phyloP scores from a whole-genome alignment of 2,888 invertebrate species.

The Cylloceria caligata region DNA sequence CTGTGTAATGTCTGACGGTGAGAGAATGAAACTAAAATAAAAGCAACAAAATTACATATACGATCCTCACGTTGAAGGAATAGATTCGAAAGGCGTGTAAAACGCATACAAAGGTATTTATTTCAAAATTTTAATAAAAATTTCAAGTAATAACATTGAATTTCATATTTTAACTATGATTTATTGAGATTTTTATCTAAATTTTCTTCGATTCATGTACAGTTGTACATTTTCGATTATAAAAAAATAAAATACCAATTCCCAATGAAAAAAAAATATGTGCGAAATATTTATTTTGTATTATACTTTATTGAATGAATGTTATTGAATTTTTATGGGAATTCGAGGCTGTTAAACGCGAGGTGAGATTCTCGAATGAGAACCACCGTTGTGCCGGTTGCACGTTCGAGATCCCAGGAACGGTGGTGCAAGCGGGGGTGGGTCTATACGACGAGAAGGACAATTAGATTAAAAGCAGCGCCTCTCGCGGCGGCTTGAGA shows the following conservation, averaged over 20 bases:
- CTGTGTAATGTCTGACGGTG: slow-evolving; percentile 56
- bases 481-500: slow-evolving; percentile 84
- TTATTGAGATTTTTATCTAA: no score
- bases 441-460: slow-evolving; percentile 77
- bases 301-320: no score
- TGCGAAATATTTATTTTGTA: no score
- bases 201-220: no score
- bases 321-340: neutral
- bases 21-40: slow-evolving; percentile 46
- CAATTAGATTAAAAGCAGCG: slow-evolving; percentile 85
- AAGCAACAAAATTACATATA: slow-evolving; percentile 29
- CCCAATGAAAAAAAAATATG: no score
- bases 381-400: slow-evolving; percentile 46
- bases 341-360: neutral
- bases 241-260: no score
- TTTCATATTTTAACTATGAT: neutral
- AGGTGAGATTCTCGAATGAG: slow-evolving; percentile 41
- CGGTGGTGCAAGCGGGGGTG: slow-evolving; percentile 24
- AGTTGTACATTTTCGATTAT: no score
- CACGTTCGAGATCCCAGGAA: slow-evolving; percentile 65
- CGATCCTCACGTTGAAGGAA: neutral
- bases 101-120: no score
- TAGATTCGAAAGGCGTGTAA: no score
- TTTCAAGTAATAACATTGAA: no score
- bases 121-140: no score